phyloP scores from a whole-genome alignment of 2,888 invertebrate species.

The Augiades crinisus region DNA sequence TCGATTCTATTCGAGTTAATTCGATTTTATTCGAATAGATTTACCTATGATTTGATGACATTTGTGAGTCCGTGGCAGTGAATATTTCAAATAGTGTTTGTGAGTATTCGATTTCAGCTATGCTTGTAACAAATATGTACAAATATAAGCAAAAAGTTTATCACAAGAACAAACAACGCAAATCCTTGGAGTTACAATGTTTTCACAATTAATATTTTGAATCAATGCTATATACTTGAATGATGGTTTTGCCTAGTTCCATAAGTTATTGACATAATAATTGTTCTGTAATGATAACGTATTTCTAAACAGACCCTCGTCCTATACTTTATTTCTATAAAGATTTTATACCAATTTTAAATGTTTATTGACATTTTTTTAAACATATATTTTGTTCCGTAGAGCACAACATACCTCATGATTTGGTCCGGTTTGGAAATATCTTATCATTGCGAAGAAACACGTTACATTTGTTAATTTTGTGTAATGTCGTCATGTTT shows the following conservation, averaged over 20 bases:
- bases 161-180: too few species aligned
- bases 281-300: neutral
- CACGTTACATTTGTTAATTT: constrained; percentile 1
- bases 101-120: too few species aligned
- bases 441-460: neutral
- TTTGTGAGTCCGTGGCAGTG: too few species aligned
- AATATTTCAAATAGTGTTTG: too few species aligned
- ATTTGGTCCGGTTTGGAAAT: neutral
- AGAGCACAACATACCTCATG: neutral
- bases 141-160: too few species aligned
- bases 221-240: neutral
- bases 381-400: neutral
- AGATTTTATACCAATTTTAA: neutral
- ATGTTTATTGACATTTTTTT: neutral
- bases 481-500: constrained; percentile 8
- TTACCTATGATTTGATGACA: too few species aligned
- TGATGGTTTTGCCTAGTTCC: neutral
- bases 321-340: neutral
- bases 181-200: too few species aligned
- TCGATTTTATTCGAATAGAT: too few species aligned
- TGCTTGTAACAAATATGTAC: too few species aligned
- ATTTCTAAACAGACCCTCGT: neutral
- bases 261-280: neutral
- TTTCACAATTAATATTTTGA: neutral
- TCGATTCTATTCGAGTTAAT: too few species aligned